Percentiles rank a stretch among this genome's conserved stretches.
phyloP scores from a whole-genome alignment of 2,797 vertebrate species.

The Crocidura indochinensis region DNA sequence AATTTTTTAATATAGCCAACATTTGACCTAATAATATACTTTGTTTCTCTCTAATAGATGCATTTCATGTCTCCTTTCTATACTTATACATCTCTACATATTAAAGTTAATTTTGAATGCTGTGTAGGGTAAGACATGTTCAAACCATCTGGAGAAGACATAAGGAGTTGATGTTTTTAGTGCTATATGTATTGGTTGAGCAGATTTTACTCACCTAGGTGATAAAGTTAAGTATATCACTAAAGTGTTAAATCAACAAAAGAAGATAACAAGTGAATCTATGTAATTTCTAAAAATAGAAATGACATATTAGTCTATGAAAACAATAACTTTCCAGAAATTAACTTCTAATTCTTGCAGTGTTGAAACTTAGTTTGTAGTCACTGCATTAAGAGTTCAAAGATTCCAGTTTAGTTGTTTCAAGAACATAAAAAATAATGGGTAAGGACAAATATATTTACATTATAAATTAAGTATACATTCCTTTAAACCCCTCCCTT shows the following conservation, averaged over 20 bases:
- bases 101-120: conserved; percentile 45
- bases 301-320: conserved; percentile 59
- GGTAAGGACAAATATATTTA: neutral
- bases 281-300: conserved; percentile 74
- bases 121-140: conserved; percentile 23
- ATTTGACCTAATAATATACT: neutral
- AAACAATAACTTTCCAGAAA: conserved; percentile 53
- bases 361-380: conserved; percentile 7
- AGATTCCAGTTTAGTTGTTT: neutral
- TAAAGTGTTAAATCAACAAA: conserved; percentile 62
- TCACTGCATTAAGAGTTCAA: neutral
- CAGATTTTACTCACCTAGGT: conserved; percentile 68
- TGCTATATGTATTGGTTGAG: conserved; percentile 37
- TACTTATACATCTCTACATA: neutral
- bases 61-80: conserved; percentile 48
- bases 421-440: neutral
- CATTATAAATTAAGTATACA: neutral
- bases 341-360: neutral
- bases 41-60: conserved; percentile 37
- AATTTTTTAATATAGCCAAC: neutral
- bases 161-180: conserved; percentile 73
- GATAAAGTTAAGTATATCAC: conserved; percentile 62
- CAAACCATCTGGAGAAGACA: conserved; percentile 54
- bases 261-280: conserved; percentile 55
- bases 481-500: neutral